Conservation (phyloP, 2,113 vertebrate genomes). For the Cichladusa arquata region DNA sequence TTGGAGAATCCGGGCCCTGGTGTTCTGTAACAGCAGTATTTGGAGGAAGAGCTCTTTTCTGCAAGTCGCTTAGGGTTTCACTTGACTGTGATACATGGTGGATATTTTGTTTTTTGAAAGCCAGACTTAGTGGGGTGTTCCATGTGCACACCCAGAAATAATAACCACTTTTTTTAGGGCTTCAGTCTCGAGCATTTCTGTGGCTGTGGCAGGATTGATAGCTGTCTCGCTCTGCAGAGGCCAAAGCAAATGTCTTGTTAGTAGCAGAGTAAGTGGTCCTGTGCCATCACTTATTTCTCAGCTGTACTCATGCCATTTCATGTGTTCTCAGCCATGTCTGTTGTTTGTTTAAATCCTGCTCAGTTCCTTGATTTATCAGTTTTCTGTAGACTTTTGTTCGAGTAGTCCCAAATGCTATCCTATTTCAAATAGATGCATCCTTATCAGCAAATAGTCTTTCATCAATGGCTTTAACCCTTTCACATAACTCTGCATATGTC, state of each 20-base stretch:
- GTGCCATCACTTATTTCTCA: constrained; percentile 53
- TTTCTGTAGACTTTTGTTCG: constrained; percentile 46
- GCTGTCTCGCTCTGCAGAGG: not conserved
- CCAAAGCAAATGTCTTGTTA: constrained; percentile 45
- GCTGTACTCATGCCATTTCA: constrained; percentile 32
- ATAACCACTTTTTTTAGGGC: not conserved
- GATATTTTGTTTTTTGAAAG: not conserved
- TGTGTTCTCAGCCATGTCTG: constrained; percentile 54
- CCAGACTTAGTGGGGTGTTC: not conserved
- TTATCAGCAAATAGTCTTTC: constrained; percentile 57
- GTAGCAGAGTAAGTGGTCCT: constrained; percentile 56
- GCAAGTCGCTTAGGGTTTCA: not conserved
- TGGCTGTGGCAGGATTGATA: not conserved
- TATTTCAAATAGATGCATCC: constrained; percentile 48
- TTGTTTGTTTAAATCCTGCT: constrained; percentile 62
- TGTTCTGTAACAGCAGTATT: not conserved
- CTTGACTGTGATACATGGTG: not conserved
- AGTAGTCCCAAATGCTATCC: constrained; percentile 40
- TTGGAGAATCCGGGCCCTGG: not conserved
- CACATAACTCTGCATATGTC: not conserved
- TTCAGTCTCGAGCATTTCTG: not conserved
- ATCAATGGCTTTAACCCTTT: constrained; percentile 40
- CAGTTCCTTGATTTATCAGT: constrained; percentile 59
- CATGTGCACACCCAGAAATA: not conserved
- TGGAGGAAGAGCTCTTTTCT: not conserved